Conservation (phyloP, 2,113 vertebrate genomes). For the Vireo altiloquus region DNA sequence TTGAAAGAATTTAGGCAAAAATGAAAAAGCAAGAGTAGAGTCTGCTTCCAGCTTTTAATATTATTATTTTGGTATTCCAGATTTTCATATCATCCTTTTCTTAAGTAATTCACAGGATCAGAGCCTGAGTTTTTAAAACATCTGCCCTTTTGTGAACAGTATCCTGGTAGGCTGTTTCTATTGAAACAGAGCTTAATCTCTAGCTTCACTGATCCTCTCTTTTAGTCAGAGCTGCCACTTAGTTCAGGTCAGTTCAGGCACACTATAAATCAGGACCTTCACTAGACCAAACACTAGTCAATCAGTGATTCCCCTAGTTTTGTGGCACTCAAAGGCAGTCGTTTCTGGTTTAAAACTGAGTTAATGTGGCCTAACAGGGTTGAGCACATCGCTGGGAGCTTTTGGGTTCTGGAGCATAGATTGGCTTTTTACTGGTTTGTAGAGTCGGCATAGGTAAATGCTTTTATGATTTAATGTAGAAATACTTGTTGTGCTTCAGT, state of each 20-base stretch:
- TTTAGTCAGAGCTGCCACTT: slow-evolving; percentile 47
- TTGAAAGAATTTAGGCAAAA: slow-evolving; percentile 1
- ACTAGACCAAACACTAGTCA: slow-evolving; percentile 39
- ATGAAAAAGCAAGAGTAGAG: neutral
- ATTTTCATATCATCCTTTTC: neutral
- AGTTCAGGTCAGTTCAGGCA: slow-evolving; percentile 48
- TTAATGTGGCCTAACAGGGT: neutral
- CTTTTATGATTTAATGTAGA: neutral
- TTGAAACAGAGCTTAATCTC: slow-evolving; percentile 55
- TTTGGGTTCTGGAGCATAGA: neutral
- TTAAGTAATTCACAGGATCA: neutral
- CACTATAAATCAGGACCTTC: slow-evolving; percentile 53
- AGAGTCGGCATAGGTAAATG: neutral
- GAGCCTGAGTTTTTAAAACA: neutral
- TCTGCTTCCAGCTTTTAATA: neutral
- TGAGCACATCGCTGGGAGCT: neutral
- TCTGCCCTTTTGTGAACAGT: neutral
- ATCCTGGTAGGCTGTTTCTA: neutral
- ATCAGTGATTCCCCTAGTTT: slow-evolving; percentile 44
- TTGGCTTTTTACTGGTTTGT: neutral
- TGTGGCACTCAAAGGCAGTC: slow-evolving; percentile 7
- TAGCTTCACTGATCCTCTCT: slow-evolving; percentile 36
- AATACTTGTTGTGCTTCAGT: neutral
- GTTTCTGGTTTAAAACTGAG: slow-evolving; percentile 13
- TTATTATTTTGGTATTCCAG: neutral